Percentiles rank a stretch among this genome's conserved stretches.
Conservation (phyloP, 2,113 vertebrate species). For the Leiothrix lutea region DNA sequence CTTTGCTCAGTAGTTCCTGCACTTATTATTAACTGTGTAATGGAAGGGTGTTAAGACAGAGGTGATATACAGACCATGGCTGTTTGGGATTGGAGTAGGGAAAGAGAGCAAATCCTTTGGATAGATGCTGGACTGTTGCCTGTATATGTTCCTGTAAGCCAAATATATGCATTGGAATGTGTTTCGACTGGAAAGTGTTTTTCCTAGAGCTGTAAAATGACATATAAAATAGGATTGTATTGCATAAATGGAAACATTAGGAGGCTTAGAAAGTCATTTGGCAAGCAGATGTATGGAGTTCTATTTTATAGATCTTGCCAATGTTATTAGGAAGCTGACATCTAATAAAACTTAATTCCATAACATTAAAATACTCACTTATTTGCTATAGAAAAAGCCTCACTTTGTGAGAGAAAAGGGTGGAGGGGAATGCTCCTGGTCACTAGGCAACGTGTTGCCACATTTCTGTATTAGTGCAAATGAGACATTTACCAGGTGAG, state of each 20-base stretch:
- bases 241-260: conserved; percentile 42
- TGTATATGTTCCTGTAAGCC: neutral
- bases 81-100: neutral
- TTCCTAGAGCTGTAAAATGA: conserved; percentile 39
- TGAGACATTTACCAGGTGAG: neutral
- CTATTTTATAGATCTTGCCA: conserved; percentile 11
- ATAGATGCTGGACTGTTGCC: neutral
- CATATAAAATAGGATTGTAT: conserved; percentile 14
- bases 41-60: neutral
- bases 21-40: neutral
- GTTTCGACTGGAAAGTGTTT: conserved; percentile 18
- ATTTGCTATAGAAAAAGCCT: neutral
- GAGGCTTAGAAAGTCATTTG: conserved; percentile 32
- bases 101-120: neutral
- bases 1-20: neutral
- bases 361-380: conserved; percentile 16
- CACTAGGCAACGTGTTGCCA: conserved; percentile 1
- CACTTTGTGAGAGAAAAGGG: neutral
- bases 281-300: conserved; percentile 2
- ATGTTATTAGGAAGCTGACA: conserved; percentile 20
- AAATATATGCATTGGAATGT: neutral
- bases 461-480: neutral
- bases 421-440: neutral
- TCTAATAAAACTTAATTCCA: conserved; percentile 37
- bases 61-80: neutral